Conservation (phyloP, 2,888 invertebrate genomes). For the Cheilosia variabilis region DNA sequence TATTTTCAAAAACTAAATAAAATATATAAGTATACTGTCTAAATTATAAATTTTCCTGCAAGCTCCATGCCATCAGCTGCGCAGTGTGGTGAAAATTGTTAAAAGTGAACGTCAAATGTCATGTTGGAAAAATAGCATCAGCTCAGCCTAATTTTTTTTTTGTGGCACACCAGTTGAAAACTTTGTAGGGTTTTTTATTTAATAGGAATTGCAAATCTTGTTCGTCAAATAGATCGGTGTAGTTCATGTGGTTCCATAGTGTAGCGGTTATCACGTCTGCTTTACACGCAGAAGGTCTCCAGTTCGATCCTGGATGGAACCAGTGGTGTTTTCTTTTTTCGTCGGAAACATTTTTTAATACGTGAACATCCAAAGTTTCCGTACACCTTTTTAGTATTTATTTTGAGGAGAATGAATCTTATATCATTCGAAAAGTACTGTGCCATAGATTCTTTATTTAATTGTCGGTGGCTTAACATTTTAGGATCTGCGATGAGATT, state of each 20-base stretch:
- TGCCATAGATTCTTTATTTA: too few species aligned
- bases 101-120: constrained; percentile 11
- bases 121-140: constrained; percentile 24
- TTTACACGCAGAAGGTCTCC: constrained; percentile 85
- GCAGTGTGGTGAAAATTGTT: constrained; percentile 20
- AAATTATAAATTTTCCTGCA: neutral
- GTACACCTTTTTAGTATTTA: too few species aligned
- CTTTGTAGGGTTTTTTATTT: neutral
- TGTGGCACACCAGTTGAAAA: neutral
- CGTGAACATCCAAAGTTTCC: too few species aligned
- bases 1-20: constrained; percentile 22
- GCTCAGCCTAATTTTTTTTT: neutral
- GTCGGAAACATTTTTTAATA: too few species aligned
- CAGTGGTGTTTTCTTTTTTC: constrained; percentile 76
- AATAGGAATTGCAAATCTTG: neutral
- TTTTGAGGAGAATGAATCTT: too few species aligned
- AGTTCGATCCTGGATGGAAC: constrained; percentile 84
- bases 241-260: constrained; percentile 82
- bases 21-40: constrained; percentile 41
- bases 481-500: too few species aligned
- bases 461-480: too few species aligned
- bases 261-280: constrained; percentile 84
- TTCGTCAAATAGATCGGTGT: neutral
- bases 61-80: constrained; percentile 21
- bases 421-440: too few species aligned